Percentiles rank a stretch among this genome's conserved stretches.
Evolutionary conservation across 1,140 invertebrate species (phyloP).

Genomic region (Scylla paramamosain): DNA sequence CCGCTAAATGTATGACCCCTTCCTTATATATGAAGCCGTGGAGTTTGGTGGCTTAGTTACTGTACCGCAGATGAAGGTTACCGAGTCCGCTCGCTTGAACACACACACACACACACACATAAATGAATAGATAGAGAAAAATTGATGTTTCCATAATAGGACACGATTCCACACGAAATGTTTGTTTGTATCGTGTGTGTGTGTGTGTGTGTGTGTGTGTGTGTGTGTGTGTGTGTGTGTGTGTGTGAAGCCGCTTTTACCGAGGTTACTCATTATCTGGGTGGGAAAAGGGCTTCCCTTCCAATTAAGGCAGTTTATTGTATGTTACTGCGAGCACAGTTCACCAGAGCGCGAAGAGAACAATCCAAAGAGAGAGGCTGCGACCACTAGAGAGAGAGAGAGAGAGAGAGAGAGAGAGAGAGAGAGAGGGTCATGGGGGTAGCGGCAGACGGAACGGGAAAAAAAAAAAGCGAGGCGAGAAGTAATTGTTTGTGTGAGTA

Average conservation of each 20-base stretch:
- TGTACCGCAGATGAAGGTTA: too few species aligned
- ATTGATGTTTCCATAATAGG: not conserved
- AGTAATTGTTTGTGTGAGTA: conserved; percentile 15
- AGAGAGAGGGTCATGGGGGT: too few species aligned
- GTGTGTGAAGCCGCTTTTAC: not conserved
- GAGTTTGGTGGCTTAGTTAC: too few species aligned
- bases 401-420: too few species aligned
- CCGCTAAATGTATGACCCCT: not conserved
- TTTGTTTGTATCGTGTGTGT: not conserved
- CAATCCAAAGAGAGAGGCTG: too few species aligned
- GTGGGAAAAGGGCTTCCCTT: not conserved
- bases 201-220: not conserved
- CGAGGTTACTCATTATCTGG: conserved; percentile 2
- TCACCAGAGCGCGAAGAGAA: too few species aligned
- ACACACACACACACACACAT: conserved; percentile 7
- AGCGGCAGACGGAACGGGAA: too few species aligned
- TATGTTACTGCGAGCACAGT: not conserved
- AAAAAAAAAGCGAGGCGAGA: not conserved
- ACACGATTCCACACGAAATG: not conserved
- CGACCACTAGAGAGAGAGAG: too few species aligned
- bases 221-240: conserved; percentile 2
- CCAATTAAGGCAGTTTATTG: conserved; percentile 9
- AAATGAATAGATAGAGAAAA: too few species aligned
- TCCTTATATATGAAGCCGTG: too few species aligned
- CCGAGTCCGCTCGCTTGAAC: not conserved